Percentiles rank a stretch among this genome's conserved stretches.
Evolutionary conservation across 1,140 invertebrate species (phyloP).

Genomic region (Araneus ventricosus): DNA sequence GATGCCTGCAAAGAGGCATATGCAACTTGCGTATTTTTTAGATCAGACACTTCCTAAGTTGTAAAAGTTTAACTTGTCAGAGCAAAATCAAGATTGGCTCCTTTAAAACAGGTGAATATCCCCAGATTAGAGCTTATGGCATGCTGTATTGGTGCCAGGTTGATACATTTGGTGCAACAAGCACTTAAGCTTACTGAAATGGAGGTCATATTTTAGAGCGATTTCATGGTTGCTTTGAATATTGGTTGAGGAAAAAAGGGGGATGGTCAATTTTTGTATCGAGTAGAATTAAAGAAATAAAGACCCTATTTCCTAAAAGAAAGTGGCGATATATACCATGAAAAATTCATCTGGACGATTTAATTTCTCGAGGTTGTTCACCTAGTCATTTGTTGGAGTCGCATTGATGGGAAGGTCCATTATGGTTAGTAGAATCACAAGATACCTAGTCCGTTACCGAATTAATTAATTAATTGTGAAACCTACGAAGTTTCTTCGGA

Average conservation of each 20-base stretch:
- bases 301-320: not conserved
- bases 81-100: not conserved
- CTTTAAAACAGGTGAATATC: not conserved
- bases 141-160: not conserved
- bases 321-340: not conserved
- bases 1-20: not conserved
- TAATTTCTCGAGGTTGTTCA: not conserved
- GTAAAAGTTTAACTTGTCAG: not conserved
- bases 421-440: no score
- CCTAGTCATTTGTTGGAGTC: not conserved
- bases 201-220: not conserved
- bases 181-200: not conserved
- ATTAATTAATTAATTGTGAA: not conserved
- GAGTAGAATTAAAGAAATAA: not conserved
- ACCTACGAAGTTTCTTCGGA: not conserved
- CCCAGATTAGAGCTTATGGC: not conserved
- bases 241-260: no score
- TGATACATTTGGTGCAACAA: not conserved
- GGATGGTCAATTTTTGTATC: not conserved
- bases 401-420: no score
- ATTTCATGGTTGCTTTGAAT: not conserved
- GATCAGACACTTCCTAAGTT: not conserved
- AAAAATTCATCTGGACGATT: not conserved
- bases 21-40: not conserved
- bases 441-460: no score